Conservation (phyloP, 2,888 invertebrate species). For the Camptogramma bilineatum region DNA sequence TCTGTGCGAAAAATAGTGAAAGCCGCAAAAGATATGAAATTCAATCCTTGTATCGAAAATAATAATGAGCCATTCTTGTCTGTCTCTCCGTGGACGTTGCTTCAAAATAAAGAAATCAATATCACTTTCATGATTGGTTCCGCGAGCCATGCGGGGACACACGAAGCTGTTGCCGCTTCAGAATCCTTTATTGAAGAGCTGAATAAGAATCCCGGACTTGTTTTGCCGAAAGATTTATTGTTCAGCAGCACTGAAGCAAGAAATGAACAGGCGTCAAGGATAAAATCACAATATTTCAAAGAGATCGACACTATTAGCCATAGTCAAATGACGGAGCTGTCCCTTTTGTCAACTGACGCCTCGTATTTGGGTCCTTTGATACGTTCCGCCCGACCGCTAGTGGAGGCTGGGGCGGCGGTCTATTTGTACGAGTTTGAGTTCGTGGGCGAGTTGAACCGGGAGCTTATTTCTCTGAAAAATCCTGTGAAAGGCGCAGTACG, state of each 20-base stretch:
- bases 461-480: slow-evolving; percentile 66
- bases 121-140: slow-evolving; percentile 66
- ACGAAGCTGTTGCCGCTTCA: slow-evolving; percentile 57
- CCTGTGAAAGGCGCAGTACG: slow-evolving; percentile 76
- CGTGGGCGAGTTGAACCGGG: slow-evolving; percentile 76
- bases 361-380: slow-evolving; percentile 64
- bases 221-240: slow-evolving; percentile 65
- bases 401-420: slow-evolving; percentile 69
- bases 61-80: slow-evolving; percentile 55
- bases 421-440: slow-evolving; percentile 85
- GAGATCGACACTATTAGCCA: slow-evolving; percentile 50
- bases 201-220: slow-evolving; percentile 50
- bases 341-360: slow-evolving; percentile 64
- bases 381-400: slow-evolving; percentile 60
- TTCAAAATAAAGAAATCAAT: slow-evolving; percentile 50
- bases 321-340: slow-evolving; percentile 49
- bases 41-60: slow-evolving; percentile 65
- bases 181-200: slow-evolving; percentile 50
- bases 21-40: slow-evolving; percentile 51
- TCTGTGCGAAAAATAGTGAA: slow-evolving; percentile 48
- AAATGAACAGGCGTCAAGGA: slow-evolving; percentile 43
- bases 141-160: slow-evolving; percentile 64
- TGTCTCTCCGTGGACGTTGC: slow-evolving; percentile 60
- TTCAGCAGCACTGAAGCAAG: slow-evolving; percentile 52
- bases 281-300: slow-evolving; percentile 63